phyloP scores from a whole-genome alignment of 2,888 invertebrate species.

The Pediacus dermestoides region DNA sequence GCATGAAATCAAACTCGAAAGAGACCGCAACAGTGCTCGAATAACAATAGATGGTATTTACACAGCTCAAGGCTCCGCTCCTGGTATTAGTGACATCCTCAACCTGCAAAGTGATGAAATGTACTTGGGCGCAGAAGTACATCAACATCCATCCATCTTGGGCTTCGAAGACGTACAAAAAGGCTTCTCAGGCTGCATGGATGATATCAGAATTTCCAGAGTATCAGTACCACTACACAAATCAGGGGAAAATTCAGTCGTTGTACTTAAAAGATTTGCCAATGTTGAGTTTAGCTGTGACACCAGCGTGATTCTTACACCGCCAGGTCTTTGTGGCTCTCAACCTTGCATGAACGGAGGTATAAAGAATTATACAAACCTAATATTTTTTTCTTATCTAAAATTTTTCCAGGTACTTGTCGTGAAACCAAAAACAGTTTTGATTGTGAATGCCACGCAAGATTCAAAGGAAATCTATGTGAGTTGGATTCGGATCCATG shows the following conservation, averaged over 20 bases:
- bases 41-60: slow-evolving; percentile 74
- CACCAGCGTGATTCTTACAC: slow-evolving; percentile 53
- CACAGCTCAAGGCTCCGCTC: slow-evolving; percentile 71
- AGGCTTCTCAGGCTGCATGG: slow-evolving; percentile 90
- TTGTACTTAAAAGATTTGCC: slow-evolving; percentile 62
- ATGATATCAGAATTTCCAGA: slow-evolving; percentile 76
- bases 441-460: slow-evolving; percentile 72
- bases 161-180: slow-evolving; percentile 68
- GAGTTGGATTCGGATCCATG: slow-evolving; percentile 86
- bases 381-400: slow-evolving; percentile 1
- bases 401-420: slow-evolving; percentile 48
- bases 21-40: slow-evolving; percentile 75
- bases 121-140: slow-evolving; percentile 80
- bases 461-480: slow-evolving; percentile 64
- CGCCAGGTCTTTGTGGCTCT: slow-evolving; percentile 68
- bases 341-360: slow-evolving; percentile 77
- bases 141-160: slow-evolving; percentile 69
- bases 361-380: slow-evolving; percentile 57
- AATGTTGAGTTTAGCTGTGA: slow-evolving; percentile 72
- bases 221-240: slow-evolving; percentile 72
- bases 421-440: slow-evolving; percentile 57
- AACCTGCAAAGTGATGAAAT: slow-evolving; percentile 82
- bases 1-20: slow-evolving; percentile 77
- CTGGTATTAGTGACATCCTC: slow-evolving; percentile 76
- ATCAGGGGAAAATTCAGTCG: slow-evolving; percentile 62